Evolutionary conservation across 2,113 vertebrate genomes (phyloP).

Genomic region (Accipiter virgatus): DNA sequence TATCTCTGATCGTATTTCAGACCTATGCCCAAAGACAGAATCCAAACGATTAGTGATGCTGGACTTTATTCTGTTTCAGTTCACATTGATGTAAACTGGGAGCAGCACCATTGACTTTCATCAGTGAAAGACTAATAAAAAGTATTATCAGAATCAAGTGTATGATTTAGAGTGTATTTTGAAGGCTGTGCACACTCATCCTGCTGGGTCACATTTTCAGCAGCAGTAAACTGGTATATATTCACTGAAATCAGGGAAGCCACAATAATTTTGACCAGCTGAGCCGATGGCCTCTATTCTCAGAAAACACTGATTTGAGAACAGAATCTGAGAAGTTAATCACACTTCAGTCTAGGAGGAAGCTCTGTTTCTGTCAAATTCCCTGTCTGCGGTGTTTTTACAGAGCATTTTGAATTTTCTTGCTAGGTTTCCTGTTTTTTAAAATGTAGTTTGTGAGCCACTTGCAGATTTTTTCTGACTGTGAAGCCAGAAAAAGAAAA

Average conservation of each 20-base stretch:
- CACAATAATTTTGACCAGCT: not conserved
- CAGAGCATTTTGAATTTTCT: not conserved
- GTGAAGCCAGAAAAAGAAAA: conserved; percentile 1
- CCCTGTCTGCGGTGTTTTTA: not conserved
- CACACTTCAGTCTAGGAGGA: not conserved
- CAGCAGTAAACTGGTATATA: not conserved
- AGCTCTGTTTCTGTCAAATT: not conserved
- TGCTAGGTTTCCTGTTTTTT: not conserved
- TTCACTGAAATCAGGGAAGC: not conserved
- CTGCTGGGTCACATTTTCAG: not conserved
- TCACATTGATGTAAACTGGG: not conserved
- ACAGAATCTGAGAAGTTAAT: not conserved
- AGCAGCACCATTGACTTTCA: not conserved
- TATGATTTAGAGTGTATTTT: not conserved
- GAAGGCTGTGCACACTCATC: not conserved
- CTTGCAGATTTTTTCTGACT: conserved; percentile 20
- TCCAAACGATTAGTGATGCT: not conserved
- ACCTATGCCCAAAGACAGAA: not conserved
- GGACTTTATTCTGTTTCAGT: not conserved
- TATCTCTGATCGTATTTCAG: not conserved
- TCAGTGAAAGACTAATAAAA: not conserved
- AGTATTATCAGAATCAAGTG: not conserved
- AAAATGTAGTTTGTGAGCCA: not conserved
- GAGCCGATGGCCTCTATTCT: not conserved
- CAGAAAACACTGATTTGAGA: not conserved